A percentile compares a stretch with the other conserved stretches of the same genome.
These are phyloP conservation scores for Drosophila ambigua DNA, from an alignment of 1,140 invertebrate genomes.

Conservation along the genomic window DNA sequence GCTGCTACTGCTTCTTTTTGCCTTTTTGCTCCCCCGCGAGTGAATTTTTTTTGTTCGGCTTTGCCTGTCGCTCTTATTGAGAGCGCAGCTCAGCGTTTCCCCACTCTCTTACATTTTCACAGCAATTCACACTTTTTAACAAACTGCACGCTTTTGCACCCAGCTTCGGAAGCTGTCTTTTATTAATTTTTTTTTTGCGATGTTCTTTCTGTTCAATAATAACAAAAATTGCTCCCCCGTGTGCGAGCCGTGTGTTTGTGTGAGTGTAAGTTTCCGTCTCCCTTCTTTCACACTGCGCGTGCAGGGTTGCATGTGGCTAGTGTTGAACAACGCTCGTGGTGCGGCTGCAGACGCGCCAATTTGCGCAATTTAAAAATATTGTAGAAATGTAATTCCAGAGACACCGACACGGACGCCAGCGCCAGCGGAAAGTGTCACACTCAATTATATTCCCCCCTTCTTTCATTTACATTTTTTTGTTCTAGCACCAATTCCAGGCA, in stretches of 20 bases:
- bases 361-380: conserved; percentile 51
- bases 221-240: conserved; percentile 43
- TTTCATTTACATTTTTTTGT: conserved; percentile 1
- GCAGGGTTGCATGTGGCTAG: conserved; percentile 44
- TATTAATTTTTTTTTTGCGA: conserved; percentile 22
- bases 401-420: too few species aligned
- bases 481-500: too few species aligned
- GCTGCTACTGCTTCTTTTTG: conserved; percentile 47
- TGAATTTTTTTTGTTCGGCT: conserved; percentile 47
- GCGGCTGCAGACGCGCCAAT: conserved; percentile 30
- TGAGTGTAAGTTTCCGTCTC: conserved; percentile 27
- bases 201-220: conserved; percentile 53
- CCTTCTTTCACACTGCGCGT: conserved; percentile 19
- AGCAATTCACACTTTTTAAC: conserved; percentile 49
- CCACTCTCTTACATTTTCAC: conserved; percentile 50
- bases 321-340: conserved; percentile 52
- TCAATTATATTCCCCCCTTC: conserved; percentile 9
- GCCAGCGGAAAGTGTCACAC: neutral
- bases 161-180: conserved; percentile 23
- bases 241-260: conserved; percentile 2
- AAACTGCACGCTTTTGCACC: conserved; percentile 58
- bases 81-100: conserved; percentile 9
- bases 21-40: conserved; percentile 67
- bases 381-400: neutral
- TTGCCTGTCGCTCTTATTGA: conserved; percentile 35